Evolutionary conservation across 2,113 vertebrate genomes (phyloP).

Genomic region (Phyllostomus hastatus): DNA sequence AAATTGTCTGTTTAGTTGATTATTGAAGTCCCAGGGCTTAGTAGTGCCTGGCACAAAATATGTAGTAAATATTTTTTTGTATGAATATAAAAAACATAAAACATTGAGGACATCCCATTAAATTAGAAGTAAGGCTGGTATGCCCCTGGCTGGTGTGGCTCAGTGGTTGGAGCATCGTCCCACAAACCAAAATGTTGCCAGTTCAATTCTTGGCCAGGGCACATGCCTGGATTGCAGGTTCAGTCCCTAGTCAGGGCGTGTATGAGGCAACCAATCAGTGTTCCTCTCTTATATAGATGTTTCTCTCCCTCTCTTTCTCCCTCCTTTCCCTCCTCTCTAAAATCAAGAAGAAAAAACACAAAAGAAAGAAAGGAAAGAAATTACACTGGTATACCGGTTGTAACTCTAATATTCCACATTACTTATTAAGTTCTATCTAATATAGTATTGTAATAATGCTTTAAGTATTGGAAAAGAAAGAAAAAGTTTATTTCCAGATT

Average conservation of each 20-base stretch:
- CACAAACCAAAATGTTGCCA: no score
- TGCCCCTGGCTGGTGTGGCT: neutral
- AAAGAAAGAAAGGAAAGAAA: neutral
- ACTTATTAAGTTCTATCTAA: conserved; percentile 12
- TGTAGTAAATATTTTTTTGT: neutral
- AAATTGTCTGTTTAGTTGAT: neutral
- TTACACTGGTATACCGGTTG: neutral
- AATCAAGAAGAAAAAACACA: no score
- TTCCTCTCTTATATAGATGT: no score
- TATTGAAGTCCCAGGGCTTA: neutral
- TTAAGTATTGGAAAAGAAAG: neutral
- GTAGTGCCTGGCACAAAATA: neutral
- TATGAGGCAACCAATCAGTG: no score
- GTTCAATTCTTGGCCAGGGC: no score
- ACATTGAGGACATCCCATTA: neutral
- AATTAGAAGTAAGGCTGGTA: neutral
- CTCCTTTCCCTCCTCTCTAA: no score
- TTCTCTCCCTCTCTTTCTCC: no score
- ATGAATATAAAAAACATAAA: neutral
- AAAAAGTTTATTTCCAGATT: conserved; percentile 15
- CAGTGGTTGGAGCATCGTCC: no score
- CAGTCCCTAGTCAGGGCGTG: no score
- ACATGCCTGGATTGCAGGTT: no score
- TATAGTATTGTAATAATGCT: neutral
- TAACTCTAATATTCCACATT: neutral